These are phyloP conservation scores for Tachina fera DNA, from an alignment of 2,888 invertebrate genomes.

Conservation along the genomic window DNA sequence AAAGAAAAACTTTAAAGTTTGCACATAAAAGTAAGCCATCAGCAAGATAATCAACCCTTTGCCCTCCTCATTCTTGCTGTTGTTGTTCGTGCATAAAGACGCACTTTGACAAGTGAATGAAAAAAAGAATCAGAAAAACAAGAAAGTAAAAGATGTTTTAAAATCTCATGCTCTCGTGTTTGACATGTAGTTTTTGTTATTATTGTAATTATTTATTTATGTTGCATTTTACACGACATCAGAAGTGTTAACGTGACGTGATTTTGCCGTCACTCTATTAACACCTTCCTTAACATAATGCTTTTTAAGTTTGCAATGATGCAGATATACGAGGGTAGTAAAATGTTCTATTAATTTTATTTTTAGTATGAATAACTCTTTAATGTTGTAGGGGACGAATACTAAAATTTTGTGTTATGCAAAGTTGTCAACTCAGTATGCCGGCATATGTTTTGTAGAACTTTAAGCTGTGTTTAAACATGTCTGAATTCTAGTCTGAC, in stretches of 20 bases:
- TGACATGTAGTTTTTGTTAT: background rate
- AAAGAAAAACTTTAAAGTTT: slow-evolving; percentile 31
- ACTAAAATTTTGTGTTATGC: too few species aligned
- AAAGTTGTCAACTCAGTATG: too few species aligned
- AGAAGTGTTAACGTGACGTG: slow-evolving; percentile 57
- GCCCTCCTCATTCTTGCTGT: background rate
- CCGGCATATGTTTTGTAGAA: too few species aligned
- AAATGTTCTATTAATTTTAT: too few species aligned
- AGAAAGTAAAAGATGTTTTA: slow-evolving; percentile 11
- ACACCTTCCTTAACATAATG: slow-evolving; percentile 56
- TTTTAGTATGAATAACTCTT: too few species aligned
- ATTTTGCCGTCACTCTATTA: slow-evolving; percentile 61
- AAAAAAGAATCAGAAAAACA: background rate
- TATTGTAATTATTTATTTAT: slow-evolving; percentile 8
- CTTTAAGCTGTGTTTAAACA: too few species aligned
- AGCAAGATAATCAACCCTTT: slow-evolving; percentile 39
- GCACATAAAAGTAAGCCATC: slow-evolving; percentile 8
- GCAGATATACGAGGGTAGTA: too few species aligned
- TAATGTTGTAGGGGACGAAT: too few species aligned
- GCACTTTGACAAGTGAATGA: slow-evolving; percentile 46
- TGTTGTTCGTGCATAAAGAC: slow-evolving; percentile 25
- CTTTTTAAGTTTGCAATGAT: slow-evolving; percentile 38
- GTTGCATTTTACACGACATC: slow-evolving; percentile 53
- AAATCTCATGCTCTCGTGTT: background rate
- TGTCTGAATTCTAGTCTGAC: too few species aligned